A percentile compares a stretch with the other conserved stretches of the same genome.
Conservation (phyloP, 2,113 vertebrate species). For the Diadophis punctatus region DNA sequence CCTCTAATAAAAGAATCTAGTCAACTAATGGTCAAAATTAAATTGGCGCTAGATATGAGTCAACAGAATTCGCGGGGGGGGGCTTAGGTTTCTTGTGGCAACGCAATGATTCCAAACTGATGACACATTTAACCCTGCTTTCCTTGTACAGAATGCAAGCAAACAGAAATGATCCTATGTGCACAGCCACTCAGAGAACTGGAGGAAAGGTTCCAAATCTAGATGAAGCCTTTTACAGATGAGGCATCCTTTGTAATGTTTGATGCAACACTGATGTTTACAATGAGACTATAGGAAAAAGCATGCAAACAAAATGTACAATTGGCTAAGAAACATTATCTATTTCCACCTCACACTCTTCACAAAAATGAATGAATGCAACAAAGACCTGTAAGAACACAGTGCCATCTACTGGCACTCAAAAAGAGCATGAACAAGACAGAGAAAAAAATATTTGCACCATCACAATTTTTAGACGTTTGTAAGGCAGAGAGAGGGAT, state of each 20-base stretch:
- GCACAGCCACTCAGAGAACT: neutral
- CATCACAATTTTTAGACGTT: neutral
- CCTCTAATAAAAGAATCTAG: neutral
- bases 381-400: neutral
- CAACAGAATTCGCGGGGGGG: neutral
- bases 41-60: neutral
- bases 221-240: neutral
- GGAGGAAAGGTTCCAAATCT: neutral
- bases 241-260: neutral
- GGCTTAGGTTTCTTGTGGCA: neutral
- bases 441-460: neutral
- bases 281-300: neutral
- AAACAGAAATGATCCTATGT: neutral
- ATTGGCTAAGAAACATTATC: neutral
- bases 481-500: neutral
- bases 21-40: neutral
- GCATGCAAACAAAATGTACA: slow-evolving; percentile 8
- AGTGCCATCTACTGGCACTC: slow-evolving; percentile 52
- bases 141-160: neutral
- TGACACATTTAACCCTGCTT: neutral
- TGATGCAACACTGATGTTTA: neutral
- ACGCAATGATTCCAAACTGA: neutral
- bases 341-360: slow-evolving; percentile 12
- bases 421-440: neutral
- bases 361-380: neutral